A percentile compares a stretch with the other conserved stretches of the same genome.
Conservation (phyloP, 1,140 invertebrate species). For the Popillia japonica region DNA sequence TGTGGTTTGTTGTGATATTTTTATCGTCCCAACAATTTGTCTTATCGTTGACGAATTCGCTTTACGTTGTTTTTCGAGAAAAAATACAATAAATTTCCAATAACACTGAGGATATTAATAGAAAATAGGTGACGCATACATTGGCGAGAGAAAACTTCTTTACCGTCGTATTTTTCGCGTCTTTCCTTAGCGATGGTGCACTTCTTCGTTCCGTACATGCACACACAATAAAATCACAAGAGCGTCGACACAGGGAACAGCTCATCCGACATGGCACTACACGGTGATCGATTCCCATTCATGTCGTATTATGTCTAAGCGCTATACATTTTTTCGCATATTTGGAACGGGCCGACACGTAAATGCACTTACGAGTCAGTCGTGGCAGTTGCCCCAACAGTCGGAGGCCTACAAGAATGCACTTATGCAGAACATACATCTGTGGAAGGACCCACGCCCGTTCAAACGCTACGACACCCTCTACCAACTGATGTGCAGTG, state of each 20-base stretch:
- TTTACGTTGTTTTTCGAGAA: neutral
- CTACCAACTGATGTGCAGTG: neutral
- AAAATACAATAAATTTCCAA: neutral
- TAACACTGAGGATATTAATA: neutral
- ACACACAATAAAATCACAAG: constrained; percentile 33
- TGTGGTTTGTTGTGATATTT: constrained; percentile 5
- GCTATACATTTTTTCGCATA: constrained; percentile 55
- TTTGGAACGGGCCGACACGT: constrained; percentile 56
- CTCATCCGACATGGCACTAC: constrained; percentile 50
- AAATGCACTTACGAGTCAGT: constrained; percentile 57
- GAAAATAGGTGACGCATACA: neutral
- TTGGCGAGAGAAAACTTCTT: neutral
- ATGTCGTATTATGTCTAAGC: constrained; percentile 56
- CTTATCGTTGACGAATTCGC: neutral
- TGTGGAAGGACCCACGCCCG: constrained; percentile 52
- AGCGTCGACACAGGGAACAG: constrained; percentile 45
- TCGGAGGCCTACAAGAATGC: constrained; percentile 55
- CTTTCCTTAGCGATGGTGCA: neutral
- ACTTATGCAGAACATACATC: constrained; percentile 58
- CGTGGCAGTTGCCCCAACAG: constrained; percentile 52
- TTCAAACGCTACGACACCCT: neutral
- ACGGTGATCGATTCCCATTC: constrained; percentile 58
- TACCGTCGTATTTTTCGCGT: neutral
- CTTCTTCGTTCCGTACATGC: neutral
- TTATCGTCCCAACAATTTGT: neutral